A percentile compares a stretch with the other conserved stretches of the same genome.
Conservation (phyloP, 2,797 vertebrate species). For the Aotus griseimembra region DNA sequence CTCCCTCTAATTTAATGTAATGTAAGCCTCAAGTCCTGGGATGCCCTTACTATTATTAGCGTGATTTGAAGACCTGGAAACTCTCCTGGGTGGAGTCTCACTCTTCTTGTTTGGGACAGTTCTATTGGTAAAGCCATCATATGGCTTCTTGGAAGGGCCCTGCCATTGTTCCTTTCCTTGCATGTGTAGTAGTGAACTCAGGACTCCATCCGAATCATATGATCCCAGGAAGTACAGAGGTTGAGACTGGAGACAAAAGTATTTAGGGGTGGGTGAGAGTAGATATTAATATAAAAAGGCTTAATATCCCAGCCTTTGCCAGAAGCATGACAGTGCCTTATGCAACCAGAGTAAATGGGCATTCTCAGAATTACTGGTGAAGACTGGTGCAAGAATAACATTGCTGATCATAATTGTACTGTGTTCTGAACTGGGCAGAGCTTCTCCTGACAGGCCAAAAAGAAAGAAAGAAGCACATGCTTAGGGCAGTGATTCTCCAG, state of each 20-base stretch:
- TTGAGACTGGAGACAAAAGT: background rate
- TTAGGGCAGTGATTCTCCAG: background rate
- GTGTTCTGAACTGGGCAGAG: background rate
- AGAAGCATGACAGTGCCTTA: too few relatives aligned
- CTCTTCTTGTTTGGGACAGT: background rate
- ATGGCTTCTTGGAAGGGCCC: background rate
- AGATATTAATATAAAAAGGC: too few relatives aligned
- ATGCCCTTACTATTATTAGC: background rate
- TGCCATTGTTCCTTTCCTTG: background rate
- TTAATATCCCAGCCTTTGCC: rapidly evolving
- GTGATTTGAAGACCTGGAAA: background rate
- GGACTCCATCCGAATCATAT: background rate
- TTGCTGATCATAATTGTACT: rapidly evolving
- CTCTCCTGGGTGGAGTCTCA: background rate
- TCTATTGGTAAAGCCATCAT: background rate
- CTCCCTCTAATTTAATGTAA: background rate
- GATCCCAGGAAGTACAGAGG: background rate
- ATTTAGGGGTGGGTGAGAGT: rapidly evolving
- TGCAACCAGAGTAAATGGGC: too few relatives aligned
- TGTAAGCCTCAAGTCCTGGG: background rate
- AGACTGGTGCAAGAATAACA: background rate
- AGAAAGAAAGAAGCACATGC: background rate
- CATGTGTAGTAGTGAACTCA: background rate
- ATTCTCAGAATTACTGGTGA: background rate
- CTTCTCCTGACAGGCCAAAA: background rate